Conservation (phyloP, 2,888 invertebrate genomes). For the Petrolisthes cinctipes region DNA sequence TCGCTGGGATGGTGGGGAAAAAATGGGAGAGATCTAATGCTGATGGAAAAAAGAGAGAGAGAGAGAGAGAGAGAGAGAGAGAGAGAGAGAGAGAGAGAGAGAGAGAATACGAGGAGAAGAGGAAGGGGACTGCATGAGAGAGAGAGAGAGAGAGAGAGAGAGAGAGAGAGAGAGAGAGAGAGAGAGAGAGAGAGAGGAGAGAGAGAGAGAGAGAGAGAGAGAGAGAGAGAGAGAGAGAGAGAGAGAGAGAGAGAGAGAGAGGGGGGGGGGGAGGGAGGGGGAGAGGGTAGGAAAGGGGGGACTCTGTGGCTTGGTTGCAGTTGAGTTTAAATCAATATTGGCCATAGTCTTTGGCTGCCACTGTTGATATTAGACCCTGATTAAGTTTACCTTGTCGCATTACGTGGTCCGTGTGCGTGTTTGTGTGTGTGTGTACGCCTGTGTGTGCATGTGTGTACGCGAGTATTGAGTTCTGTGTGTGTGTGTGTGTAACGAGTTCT, state of each 20-base stretch:
- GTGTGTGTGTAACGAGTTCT: too few relatives aligned
- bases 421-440: constrained; percentile 24
- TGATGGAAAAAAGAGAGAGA: too few relatives aligned
- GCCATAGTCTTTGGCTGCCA: constrained; percentile 4
- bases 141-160: neutral
- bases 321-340: constrained; percentile 18
- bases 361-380: constrained; percentile 40
- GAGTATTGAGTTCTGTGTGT: too few relatives aligned
- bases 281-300: neutral
- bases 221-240: constrained; percentile 1
- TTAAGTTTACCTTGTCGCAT: constrained; percentile 48
- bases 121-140: too few relatives aligned
- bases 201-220: constrained; percentile 1
- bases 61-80: too few relatives aligned
- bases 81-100: too few relatives aligned
- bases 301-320: neutral
- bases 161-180: constrained; percentile 1
- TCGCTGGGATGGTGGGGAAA: too few relatives aligned
- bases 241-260: constrained; percentile 2
- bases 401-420: constrained; percentile 23
- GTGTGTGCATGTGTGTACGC: constrained; percentile 33
- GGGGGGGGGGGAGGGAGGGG: neutral
- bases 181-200: constrained; percentile 1
- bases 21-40: too few relatives aligned
- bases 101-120: too few relatives aligned